A percentile compares a stretch with the other conserved stretches of the same genome.
Conservation (phyloP, 2,888 invertebrate genomes). For the Gibbula magus region DNA sequence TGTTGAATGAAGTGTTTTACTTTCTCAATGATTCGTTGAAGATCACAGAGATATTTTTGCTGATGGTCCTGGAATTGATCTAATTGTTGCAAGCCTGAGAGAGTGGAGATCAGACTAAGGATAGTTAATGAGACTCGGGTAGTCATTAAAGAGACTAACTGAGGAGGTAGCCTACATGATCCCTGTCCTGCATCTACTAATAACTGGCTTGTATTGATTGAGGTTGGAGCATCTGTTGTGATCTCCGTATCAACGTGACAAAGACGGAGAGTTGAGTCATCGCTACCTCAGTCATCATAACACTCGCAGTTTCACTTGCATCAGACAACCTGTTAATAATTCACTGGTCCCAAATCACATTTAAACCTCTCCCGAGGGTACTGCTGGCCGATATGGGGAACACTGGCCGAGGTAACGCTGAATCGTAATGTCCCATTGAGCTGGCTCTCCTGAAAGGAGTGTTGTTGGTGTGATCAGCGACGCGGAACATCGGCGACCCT, state of each 20-base stretch:
- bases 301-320: background rate
- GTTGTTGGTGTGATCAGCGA: background rate
- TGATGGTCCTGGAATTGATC: too few relatives aligned
- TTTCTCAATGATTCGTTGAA: too few relatives aligned
- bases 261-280: background rate
- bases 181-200: too few relatives aligned
- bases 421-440: background rate
- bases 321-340: constrained; percentile 5
- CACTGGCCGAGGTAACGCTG: background rate
- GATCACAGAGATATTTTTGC: too few relatives aligned
- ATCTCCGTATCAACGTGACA: background rate
- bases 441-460: background rate
- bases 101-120: too few relatives aligned
- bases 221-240: background rate
- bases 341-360: background rate
- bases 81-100: too few relatives aligned
- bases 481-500: background rate
- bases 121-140: too few relatives aligned
- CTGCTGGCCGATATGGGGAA: background rate
- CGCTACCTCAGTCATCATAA: background rate
- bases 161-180: too few relatives aligned
- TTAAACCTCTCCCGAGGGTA: background rate
- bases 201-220: too few relatives aligned
- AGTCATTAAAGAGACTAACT: too few relatives aligned
- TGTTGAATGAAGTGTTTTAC: too few relatives aligned